Base-by-base conservation (phyloP, 2,888 invertebrate species). In the Heliconius cydno region DNA sequence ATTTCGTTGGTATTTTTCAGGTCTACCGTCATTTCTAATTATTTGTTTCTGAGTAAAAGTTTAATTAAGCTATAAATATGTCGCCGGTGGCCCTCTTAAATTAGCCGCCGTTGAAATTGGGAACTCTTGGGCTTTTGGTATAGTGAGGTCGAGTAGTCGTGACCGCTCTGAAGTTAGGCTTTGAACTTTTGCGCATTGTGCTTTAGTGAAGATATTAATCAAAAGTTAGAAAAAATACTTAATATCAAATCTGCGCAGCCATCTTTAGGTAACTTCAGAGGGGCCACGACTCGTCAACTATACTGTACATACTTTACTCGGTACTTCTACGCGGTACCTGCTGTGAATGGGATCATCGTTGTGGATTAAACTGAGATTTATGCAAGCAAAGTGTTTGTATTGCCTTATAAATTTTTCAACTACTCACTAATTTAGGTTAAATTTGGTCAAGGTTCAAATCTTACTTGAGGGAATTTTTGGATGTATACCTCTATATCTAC, bases 41-140 rank as follows among this genome's bases (percentile, higher is more conserved):
- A 92, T 92, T 92, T 92, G 92, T 92, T 92, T 92, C 90, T 89
- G 91, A 90, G 91, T 92, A 94, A 95, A 95, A 95, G 94, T 95
- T 95, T 93, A 95, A 95, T 95, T 94, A 95, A 95, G 93, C 92
- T 92, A 95, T 95, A 95, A 95, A 95, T 92, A 94, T 94, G 94
- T 93, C 94, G 87, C 87, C 88, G 89, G 87, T 89, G 86, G 89
- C 91, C 90, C 88, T 90, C 91, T 92, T 93, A 93, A 92, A 92
- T 93, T 91, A 90, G 90, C 87, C 87, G 66, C 80, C 76, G 82
- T 77, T 80, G 87, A 90, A 90, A 90, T 90, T 89, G 85, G 84
- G 82, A 80, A 76, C 71, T 68, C 81, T 80, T 81, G 79, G 65
- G 65, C 15, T 2, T 15, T 15, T 15, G 6, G 10, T 60, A 60